Conservation (phyloP, 2,113 vertebrate species). For the Esox niger region DNA sequence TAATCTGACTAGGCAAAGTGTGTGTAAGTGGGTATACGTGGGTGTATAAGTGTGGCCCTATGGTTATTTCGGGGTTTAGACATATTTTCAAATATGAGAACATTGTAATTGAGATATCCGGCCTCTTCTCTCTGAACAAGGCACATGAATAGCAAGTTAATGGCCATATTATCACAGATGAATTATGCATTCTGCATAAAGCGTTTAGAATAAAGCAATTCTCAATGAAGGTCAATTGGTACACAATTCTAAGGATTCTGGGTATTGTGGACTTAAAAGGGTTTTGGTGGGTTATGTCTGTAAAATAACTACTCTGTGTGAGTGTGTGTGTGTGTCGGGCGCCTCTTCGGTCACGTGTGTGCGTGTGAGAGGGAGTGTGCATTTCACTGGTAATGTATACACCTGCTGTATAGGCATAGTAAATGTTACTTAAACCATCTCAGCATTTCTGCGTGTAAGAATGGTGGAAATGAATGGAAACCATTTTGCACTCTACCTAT, state of each 20-base stretch:
- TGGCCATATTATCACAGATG: constrained; percentile 22
- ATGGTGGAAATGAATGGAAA: too few relatives aligned
- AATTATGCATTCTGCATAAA: not conserved
- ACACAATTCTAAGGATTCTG: not conserved
- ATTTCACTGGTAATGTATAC: too few relatives aligned
- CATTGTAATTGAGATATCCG: constrained; percentile 61
- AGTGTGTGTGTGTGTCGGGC: constrained; percentile 8
- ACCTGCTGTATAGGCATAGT: too few relatives aligned
- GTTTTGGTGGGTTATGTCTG: too few relatives aligned
- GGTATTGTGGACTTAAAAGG: constrained; percentile 10
- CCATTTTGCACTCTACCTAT: too few relatives aligned
- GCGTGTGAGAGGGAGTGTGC: not conserved
- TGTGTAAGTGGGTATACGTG: constrained; percentile 17
- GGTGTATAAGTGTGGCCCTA: constrained; percentile 25
- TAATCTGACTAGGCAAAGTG: constrained; percentile 9
- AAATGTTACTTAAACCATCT: too few relatives aligned
- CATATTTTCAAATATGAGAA: constrained; percentile 47
- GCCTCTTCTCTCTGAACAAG: constrained; percentile 52
- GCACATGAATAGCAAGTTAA: constrained; percentile 50
- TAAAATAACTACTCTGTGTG: constrained; percentile 19
- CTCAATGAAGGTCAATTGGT: too few relatives aligned
- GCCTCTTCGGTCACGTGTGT: too few relatives aligned
- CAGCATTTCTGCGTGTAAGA: not conserved
- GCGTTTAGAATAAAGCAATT: not conserved
- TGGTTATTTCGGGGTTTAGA: constrained; percentile 36